Evolutionary conservation across 2,113 vertebrate genomes (phyloP), one percentile per base, ranked within the genome.

Genomic region (Anser brachyrhynchus): DNA sequence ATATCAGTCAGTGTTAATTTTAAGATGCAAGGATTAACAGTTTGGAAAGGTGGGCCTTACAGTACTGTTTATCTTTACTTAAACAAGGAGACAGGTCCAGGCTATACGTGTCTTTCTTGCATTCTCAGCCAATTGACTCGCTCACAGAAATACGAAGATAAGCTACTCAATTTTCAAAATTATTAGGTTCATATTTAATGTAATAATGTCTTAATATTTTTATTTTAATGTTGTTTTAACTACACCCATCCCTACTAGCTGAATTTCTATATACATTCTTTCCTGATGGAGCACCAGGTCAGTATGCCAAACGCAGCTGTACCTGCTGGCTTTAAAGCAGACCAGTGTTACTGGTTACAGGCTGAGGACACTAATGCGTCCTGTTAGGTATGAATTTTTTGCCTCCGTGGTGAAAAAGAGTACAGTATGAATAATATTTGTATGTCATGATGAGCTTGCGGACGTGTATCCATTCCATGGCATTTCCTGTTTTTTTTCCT

Each of bases 121-220:
- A 67, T 81, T 93, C 83, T 65, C 84, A 89, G 77, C 52, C 73
- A 72, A 33, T 65, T 20, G 39, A 49, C 81, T 44, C 65, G 14
- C 83, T 89, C 43, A 86, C 35, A 88, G 57, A 93, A 96, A 95
- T 52, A 77, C 64, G 31, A 79, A 87, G 46, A 67, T 55, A 16
- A 73, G 66, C 41, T 49, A 70, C 29, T 76, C 11, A 58, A 12
- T 62, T 70, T 77, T 62, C 39, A 43, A 49, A 85, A 80, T 52
- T 76, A 46, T 37, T 71, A 74, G 26, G 22, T 15, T 91, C 2
- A 3, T 85, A 65, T 83, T 88, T 84, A n/a, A 59, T 35, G 15
- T 55, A 83, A 41, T 33, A 88, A 39, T 51, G 26, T 26, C 22
- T 62, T 51, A 64, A 46, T 76, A 44, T 26, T 84, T 25, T 74